Evolutionary conservation across 2,797 vertebrate genomes (phyloP).

Genomic region (Ctenosaura bakeri): DNA sequence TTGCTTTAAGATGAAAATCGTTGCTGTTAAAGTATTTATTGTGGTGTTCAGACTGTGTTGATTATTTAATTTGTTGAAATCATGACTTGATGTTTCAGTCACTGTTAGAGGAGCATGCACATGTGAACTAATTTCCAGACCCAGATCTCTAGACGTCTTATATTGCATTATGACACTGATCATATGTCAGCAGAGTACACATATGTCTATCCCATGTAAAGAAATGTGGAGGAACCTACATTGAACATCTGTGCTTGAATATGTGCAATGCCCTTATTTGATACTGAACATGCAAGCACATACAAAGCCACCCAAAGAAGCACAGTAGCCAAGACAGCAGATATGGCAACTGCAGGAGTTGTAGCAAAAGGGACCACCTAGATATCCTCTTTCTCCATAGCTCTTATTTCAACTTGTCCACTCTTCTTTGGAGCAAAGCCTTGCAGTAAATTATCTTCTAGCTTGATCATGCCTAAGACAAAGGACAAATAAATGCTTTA

Average conservation of each 20-base stretch:
- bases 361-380: neutral
- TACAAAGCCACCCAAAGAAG: neutral
- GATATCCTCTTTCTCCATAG: no score
- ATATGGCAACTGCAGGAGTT: neutral
- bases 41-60: neutral
- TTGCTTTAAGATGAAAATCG: neutral
- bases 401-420: neutral
- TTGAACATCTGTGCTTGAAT: neutral
- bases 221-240: neutral
- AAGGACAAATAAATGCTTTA: conserved; percentile 15
- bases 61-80: neutral
- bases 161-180: neutral
- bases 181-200: neutral
- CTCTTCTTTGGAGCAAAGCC: neutral
- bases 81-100: neutral
- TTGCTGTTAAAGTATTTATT: neutral
- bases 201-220: neutral
- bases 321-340: neutral
- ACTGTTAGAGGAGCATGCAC: neutral
- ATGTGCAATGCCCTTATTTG: neutral
- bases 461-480: neutral
- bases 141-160: neutral
- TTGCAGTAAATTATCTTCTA: conserved; percentile 1
- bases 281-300: neutral
- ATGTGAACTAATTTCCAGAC: neutral